A percentile compares a stretch with the other conserved stretches of the same genome.
Conservation (phyloP, 2,113 vertebrate genomes). For the Hemiprocne comata region DNA sequence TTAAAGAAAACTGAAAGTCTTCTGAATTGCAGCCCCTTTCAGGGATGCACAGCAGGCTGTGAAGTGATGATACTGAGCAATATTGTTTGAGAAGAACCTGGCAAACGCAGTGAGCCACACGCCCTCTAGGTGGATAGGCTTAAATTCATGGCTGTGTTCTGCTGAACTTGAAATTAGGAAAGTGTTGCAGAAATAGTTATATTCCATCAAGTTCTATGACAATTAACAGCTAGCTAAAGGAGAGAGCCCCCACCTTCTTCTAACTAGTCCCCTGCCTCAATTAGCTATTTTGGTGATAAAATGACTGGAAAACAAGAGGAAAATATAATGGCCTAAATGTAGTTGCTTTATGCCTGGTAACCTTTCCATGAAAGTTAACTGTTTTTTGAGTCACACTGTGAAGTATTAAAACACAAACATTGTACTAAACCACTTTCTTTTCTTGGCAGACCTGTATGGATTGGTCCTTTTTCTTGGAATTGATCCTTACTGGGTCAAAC, state of each 20-base stretch:
- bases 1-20: neutral
- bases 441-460: slow-evolving; percentile 89
- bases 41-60: slow-evolving; percentile 49
- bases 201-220: neutral
- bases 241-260: neutral
- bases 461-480: slow-evolving; percentile 93
- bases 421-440: neutral
- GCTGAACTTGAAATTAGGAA: neutral
- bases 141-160: neutral
- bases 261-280: neutral
- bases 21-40: neutral
- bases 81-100: slow-evolving; percentile 24
- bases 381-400: neutral
- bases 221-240: neutral
- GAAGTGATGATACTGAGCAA: slow-evolving; percentile 1
- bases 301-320: neutral
- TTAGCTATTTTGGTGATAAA: neutral
- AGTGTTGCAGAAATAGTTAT: neutral
- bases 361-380: neutral
- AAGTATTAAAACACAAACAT: neutral
- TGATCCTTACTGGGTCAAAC: slow-evolving; percentile 97
- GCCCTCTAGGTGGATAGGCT: neutral
- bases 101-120: slow-evolving; percentile 24
- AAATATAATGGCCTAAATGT: neutral
- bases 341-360: neutral